phyloP scores from a whole-genome alignment of 2,888 invertebrate species.

The Cantharis rustica region DNA sequence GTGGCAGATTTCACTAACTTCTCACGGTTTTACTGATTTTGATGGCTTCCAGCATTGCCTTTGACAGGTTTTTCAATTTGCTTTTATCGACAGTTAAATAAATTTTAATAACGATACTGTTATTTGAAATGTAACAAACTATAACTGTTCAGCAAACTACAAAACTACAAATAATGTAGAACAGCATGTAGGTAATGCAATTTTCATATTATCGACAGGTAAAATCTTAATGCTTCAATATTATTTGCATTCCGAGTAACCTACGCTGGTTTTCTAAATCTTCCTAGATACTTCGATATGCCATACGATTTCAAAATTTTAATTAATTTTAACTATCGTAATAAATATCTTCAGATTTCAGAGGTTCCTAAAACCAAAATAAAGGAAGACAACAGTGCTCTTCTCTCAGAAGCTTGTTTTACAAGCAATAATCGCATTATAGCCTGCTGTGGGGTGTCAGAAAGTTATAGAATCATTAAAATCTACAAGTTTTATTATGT shows the following conservation, averaged over 20 bases:
- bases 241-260: background rate
- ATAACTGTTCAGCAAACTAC: background rate
- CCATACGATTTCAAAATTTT: background rate
- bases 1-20: background rate
- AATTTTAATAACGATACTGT: background rate
- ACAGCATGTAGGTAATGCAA: background rate
- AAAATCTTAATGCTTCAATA: background rate
- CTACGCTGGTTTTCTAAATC: background rate
- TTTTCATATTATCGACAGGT: background rate
- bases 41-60: background rate
- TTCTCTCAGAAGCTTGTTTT: background rate
- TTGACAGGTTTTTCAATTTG: background rate
- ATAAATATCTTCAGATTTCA: background rate
- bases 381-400: background rate
- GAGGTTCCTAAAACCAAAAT: background rate
- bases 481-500: background rate
- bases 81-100: background rate
- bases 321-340: background rate
- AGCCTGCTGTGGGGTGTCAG: background rate
- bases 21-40: conserved; percentile 9
- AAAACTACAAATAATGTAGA: background rate
- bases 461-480: background rate
- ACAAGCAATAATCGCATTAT: background rate
- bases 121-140: background rate
- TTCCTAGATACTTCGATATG: too few relatives aligned